Evolutionary conservation across 2,888 invertebrate genomes (phyloP), one percentile per base, ranked within the genome.

Genomic region (Chrysolina oricalcia): DNA sequence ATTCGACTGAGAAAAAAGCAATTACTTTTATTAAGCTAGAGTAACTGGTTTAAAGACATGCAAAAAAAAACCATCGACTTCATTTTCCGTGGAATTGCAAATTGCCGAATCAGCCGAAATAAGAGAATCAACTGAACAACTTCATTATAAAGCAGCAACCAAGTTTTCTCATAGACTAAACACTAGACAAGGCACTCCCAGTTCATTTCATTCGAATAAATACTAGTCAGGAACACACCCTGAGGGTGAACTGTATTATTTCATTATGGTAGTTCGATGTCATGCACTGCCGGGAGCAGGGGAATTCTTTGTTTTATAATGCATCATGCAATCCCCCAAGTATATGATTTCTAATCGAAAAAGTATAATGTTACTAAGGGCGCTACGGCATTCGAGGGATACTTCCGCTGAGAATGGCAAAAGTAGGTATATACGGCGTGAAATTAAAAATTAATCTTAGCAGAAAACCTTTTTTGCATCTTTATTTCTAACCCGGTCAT

Each of bases 341-440:
- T n/a, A 59, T 59, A n/a, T 27, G 15, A 59, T 59, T 15, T 27
- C 35, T 23, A 35, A 59, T 23, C 35, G 13, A 27, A 35, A 59
- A 27, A 27, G 27, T 27, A 59, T 59, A 59, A 27, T 59, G 35
- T 59, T 59, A 59, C 59, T 59, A 15, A 59, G 59, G 35, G 59
- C n/a, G 5, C 35, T 17, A 46, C 46, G 46, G 6, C 6, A 56
- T 59, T n/a, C 35, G 59, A 56, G 10, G 56, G 15, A 11, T 27
- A 59, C 59, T 27, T 59, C 59, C 59, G 59, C 59, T 27, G 59
- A 27, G 27, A 8, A 17, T 19, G 19, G 15, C 11, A 15, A 43
- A 43, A 17, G 48, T 15, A 50, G 11, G 15, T 13, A 43, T 56
- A 23, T 23, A 35, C 27, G 15, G 15, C 8, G 27, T 23, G 27